These are phyloP conservation scores for Drosophila longiperda DNA, from an alignment of 2,888 invertebrate genomes.

Conservation along the genomic window DNA sequence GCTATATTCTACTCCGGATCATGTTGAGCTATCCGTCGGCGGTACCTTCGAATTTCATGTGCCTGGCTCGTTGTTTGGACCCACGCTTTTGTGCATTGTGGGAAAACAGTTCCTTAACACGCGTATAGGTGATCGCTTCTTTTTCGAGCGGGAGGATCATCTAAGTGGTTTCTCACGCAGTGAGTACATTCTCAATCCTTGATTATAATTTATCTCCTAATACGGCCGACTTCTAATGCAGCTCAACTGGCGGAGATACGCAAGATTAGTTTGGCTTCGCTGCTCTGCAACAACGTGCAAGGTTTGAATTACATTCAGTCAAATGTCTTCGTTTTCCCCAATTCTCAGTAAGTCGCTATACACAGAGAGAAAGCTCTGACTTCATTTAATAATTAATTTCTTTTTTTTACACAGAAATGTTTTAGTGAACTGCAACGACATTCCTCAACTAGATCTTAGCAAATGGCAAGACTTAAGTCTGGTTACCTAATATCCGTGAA, in stretches of 20 bases:
- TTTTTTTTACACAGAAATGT: conserved; percentile 57
- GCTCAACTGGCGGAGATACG: conserved; percentile 91
- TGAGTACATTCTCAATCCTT: conserved; percentile 58
- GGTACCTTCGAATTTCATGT: conserved; percentile 88
- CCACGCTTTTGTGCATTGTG: conserved; percentile 90
- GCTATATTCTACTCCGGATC: conserved; percentile 88
- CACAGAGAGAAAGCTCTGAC: not conserved
- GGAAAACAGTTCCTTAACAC: conserved; percentile 89
- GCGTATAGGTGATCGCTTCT: conserved; percentile 90
- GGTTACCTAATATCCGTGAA: conserved; percentile 10
- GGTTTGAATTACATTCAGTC: conserved; percentile 87
- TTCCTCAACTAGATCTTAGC: conserved; percentile 72
- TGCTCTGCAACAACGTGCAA: conserved; percentile 91
- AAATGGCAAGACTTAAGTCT: conserved; percentile 75
- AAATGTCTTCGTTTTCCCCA: conserved; percentile 79
- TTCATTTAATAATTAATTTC: not conserved
- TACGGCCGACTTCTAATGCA: conserved; percentile 52
- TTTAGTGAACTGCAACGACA: conserved; percentile 63
- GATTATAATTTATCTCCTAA: not conserved
- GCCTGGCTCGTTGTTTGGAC: conserved; percentile 88
- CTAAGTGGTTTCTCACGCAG: conserved; percentile 86
- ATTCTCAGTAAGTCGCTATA: conserved; percentile 56
- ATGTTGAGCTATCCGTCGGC: conserved; percentile 90
- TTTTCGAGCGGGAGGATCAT: conserved; percentile 87
- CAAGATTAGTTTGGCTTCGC: conserved; percentile 90